These are phyloP conservation scores for Pachyrhynchus sulphureomaculatus DNA, from an alignment of 1,140 invertebrate species.

Conservation along the genomic window DNA sequence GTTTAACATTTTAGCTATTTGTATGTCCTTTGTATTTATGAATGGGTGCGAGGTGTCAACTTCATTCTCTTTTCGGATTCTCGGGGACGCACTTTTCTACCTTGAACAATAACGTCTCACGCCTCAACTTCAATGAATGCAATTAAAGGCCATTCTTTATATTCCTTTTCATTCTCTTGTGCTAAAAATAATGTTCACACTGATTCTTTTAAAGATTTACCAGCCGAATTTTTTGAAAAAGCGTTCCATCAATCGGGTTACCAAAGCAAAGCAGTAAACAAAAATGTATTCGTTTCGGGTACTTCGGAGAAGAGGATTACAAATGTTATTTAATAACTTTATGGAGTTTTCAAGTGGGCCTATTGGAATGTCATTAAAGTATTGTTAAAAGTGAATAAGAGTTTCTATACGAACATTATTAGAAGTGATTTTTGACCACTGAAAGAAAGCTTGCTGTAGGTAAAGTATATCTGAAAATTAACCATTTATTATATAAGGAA, in stretches of 20 bases:
- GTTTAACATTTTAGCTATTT: conserved; percentile 16
- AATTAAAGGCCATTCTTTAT: conserved; percentile 41
- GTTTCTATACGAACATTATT: too few relatives aligned
- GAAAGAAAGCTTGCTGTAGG: too few relatives aligned
- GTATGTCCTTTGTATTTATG: conserved; percentile 24
- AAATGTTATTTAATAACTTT: conserved; percentile 17
- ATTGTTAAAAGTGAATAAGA: conserved; percentile 10
- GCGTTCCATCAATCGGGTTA: conserved; percentile 10
- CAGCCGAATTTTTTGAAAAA: conserved; percentile 15
- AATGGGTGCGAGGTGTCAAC: conserved; percentile 41
- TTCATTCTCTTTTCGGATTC: conserved; percentile 31
- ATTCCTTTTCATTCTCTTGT: conserved; percentile 20
- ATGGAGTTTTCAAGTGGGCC: conserved; percentile 16
- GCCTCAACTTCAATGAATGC: conserved; percentile 43
- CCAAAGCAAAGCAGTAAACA: conserved; percentile 7
- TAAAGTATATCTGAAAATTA: too few relatives aligned
- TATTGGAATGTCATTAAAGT: conserved; percentile 19
- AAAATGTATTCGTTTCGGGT: conserved; percentile 22
- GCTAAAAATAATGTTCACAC: conserved; percentile 12
- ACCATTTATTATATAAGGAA: too few relatives aligned
- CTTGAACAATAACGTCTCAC: conserved; percentile 37
- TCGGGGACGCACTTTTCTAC: conserved; percentile 18
- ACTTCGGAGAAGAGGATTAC: conserved; percentile 13
- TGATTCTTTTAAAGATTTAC: conserved; percentile 13
- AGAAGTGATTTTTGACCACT: too few relatives aligned